Conservation (phyloP, 2,797 vertebrate genomes). For the Hydrolagus colliei region DNA sequence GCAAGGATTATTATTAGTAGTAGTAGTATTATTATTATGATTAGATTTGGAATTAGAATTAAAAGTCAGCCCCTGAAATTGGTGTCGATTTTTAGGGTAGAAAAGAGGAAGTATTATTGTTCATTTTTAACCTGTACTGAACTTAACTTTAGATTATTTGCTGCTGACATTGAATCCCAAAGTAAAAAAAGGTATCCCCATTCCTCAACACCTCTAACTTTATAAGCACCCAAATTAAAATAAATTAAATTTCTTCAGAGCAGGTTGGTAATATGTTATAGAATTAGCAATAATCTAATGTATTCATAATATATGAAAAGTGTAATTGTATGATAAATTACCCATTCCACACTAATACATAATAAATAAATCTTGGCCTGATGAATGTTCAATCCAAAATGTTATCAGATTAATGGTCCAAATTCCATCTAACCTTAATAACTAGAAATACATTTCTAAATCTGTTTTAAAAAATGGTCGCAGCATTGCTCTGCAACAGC, state of each 20-base stretch:
- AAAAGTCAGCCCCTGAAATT: neutral
- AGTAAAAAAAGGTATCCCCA: neutral
- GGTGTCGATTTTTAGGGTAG: neutral
- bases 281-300: neutral
- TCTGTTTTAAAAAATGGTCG: neutral
- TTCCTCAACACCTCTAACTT: neutral
- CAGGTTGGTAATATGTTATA: neutral
- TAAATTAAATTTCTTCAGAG: neutral
- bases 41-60: no score
- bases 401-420: no score
- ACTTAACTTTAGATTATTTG: neutral
- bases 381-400: neutral
- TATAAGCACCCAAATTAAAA: neutral
- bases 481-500: neutral
- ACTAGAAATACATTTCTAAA: no score
- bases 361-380: neutral
- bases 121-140: neutral
- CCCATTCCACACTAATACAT: neutral
- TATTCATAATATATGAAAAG: neutral
- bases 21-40: no score
- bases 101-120: neutral
- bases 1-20: no score
- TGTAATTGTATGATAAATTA: neutral
- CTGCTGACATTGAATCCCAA: neutral
- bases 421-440: no score